Evolutionary conservation across 2,888 invertebrate genomes (phyloP), one percentile per base, ranked within the genome.

Genomic region (Allophyes oxyacanthae): DNA sequence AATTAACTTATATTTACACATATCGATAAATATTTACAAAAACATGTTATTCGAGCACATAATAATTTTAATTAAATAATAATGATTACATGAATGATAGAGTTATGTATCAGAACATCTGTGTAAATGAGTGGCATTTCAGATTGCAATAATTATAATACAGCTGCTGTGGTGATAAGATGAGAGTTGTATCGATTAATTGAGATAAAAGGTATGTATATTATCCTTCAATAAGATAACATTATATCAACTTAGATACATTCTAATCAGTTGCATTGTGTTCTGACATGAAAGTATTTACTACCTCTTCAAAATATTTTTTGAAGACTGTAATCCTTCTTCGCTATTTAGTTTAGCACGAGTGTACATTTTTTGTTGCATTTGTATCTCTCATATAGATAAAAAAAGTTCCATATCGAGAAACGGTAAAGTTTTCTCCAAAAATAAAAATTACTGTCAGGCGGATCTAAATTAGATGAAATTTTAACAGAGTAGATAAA

Each of bases 21-120:
- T 45, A 41, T 45, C 8, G 30, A 46, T 25, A 25, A 28, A 46
- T 54, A 57, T 67, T 62, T 63, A 68, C 69, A 68, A 59, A 63
- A 41, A 58, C 0, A 63, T 45, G 40, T 6, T 64, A 68, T 69
- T 69, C 69, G 73, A 69, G 69, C 41, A 61, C 43, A 64, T 40
- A 45, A 51, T 49, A 14, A 11, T 43, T 59, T 65, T 51, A 55
- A 46, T 57, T 45, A 37, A 61, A 54, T 36, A 14, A 42, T 15
- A 28, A 37, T 20, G 15, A 49, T 54, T n/a, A 49, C 49, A 40
- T 46, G 20, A 33, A 0, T 37, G 40, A 37, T 41, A 52, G 4
- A 48, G 30, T 30, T 38, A 38, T 48, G 9, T 11, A 38, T 10
- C 11, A 20, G 11, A 11, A 32, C 11, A 25, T 34, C 6, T 44